Conservation (phyloP, 2,888 invertebrate species). For the Rhorus exstirpatorius region DNA sequence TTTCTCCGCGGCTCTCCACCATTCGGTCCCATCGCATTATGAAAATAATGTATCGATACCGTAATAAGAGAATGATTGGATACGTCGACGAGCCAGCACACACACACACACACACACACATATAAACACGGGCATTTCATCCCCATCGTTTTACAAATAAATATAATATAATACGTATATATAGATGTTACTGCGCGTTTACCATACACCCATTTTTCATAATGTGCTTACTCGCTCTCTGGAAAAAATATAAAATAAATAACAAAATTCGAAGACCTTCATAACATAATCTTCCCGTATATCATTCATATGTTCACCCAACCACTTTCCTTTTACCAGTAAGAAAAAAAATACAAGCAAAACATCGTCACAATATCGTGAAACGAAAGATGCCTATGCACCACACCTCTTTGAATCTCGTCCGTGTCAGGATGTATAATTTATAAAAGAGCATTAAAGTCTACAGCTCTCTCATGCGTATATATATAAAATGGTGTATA, state of each 20-base stretch:
- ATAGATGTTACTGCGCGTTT: conserved; percentile 2
- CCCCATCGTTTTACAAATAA: conserved; percentile 27
- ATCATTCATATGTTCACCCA: background rate
- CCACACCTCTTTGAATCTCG: conserved; percentile 18
- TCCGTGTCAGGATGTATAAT: conserved; percentile 77
- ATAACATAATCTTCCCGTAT: background rate
- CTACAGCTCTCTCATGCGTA: conserved; percentile 69
- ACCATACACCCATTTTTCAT: conserved; percentile 59
- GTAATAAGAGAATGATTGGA: conserved; percentile 86
- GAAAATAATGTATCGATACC: conserved; percentile 85
- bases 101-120: conserved; percentile 70
- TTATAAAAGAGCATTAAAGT: conserved; percentile 85
- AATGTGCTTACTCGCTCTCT: conserved; percentile 62
- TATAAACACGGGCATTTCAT: conserved; percentile 56
- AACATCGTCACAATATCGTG: conserved; percentile 4
- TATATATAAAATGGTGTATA: conserved; percentile 32
- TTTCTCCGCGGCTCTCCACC: conserved; percentile 25
- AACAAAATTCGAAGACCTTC: too few species aligned
- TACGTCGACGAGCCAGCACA: conserved; percentile 83
- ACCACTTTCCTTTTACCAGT: background rate
- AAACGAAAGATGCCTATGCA: background rate
- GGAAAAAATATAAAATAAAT: too few species aligned
- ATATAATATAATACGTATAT: too few species aligned
- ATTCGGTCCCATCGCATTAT: conserved; percentile 72
- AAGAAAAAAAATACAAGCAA: background rate